Percentiles rank a stretch among this genome's conserved stretches.
phyloP scores from a whole-genome alignment of 1,140 invertebrate genomes.

The Maconellicoccus hirsutus region DNA sequence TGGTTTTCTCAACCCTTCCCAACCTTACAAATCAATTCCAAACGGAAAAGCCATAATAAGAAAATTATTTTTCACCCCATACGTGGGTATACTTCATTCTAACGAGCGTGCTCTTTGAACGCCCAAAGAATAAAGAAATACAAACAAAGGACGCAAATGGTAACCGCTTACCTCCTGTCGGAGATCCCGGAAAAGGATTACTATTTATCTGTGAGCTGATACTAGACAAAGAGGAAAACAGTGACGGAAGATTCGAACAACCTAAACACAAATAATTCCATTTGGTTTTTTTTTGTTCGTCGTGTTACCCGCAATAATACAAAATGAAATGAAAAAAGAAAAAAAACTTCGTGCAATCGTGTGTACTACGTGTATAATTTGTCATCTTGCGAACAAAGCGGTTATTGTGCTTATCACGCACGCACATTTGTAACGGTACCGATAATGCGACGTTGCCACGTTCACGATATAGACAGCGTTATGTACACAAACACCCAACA shows the following conservation, averaged over 20 bases:
- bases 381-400: background rate
- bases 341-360: no score
- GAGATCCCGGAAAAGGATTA: constrained; percentile 7
- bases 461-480: no score
- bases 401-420: background rate
- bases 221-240: constrained; percentile 8
- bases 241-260: constrained; percentile 3
- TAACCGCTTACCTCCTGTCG: background rate
- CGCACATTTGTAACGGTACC: background rate
- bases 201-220: constrained; percentile 8
- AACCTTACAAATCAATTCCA: no score
- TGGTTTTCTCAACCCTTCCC: no score
- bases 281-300: background rate
- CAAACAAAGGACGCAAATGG: background rate
- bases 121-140: background rate
- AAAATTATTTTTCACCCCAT: no score
- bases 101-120: background rate
- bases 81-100: no score
- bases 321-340: no score
- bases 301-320: no score
- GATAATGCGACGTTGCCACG: no score
- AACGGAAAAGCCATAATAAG: no score
- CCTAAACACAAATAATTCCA: background rate
- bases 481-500: no score
- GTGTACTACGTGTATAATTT: no score